phyloP scores from a whole-genome alignment of 2,797 vertebrate species.

The Microchirus variegatus region DNA sequence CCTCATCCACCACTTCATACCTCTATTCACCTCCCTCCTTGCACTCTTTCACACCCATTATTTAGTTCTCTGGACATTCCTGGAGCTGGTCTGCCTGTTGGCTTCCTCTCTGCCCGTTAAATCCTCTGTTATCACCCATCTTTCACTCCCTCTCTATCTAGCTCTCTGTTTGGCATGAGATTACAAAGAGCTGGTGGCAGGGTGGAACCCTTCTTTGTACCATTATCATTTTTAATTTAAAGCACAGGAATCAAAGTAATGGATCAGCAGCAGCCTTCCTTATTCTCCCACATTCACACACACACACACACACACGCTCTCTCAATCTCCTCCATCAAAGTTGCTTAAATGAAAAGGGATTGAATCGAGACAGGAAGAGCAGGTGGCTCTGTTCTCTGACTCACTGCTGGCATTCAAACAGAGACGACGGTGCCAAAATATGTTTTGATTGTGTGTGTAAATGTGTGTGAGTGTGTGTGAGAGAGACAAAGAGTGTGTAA shows the following conservation, averaged over 20 bases:
- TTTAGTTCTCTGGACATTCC: slow-evolving; percentile 24
- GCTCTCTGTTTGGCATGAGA: slow-evolving; percentile 52
- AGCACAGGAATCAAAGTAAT: slow-evolving; percentile 51
- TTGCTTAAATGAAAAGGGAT: slow-evolving; percentile 64
- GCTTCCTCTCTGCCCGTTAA: slow-evolving; percentile 37
- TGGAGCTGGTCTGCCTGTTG: slow-evolving; percentile 18
- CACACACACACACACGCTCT: not conserved
- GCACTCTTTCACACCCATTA: slow-evolving; percentile 20
- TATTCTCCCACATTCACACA: slow-evolving; percentile 2
- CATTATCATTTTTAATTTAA: slow-evolving; percentile 70
- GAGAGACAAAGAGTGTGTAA: slow-evolving; percentile 16
- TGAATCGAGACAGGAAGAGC: slow-evolving; percentile 64
- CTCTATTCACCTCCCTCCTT: not conserved
- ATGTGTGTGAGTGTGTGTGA: too few relatives aligned
- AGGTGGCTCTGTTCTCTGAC: slow-evolving; percentile 71
- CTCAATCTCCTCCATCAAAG: slow-evolving; percentile 33
- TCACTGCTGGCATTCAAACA: slow-evolving; percentile 53
- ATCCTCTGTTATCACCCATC: slow-evolving; percentile 37
- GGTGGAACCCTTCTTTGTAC: slow-evolving; percentile 27
- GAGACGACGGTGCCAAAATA: slow-evolving; percentile 50
- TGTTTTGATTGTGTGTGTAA: not conserved
- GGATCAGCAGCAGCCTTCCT: slow-evolving; percentile 58
- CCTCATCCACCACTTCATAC: slow-evolving; percentile 22
- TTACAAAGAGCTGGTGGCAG: slow-evolving; percentile 42
- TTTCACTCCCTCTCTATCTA: not conserved